Evolutionary conservation across 1,140 invertebrate genomes (phyloP).

Genomic region (Nephotettix cincticeps): DNA sequence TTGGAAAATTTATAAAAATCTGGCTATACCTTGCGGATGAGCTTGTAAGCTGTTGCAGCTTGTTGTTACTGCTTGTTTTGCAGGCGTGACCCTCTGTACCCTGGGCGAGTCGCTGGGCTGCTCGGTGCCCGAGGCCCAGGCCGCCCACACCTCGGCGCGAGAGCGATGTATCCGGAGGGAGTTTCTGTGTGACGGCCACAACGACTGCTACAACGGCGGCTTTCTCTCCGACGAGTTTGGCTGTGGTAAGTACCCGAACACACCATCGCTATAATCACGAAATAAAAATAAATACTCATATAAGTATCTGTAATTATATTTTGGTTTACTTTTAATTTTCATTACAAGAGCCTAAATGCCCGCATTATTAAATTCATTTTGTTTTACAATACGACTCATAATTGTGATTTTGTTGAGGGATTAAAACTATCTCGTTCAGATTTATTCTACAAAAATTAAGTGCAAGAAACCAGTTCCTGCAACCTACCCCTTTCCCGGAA

Average conservation of each 20-base stretch:
- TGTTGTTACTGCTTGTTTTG: constrained; percentile 21
- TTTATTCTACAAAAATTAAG: too few species aligned
- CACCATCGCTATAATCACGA: neutral
- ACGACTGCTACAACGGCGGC: constrained; percentile 49
- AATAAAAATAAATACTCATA: neutral
- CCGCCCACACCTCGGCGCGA: neutral
- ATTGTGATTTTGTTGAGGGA: too few species aligned
- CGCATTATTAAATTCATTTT: too few species aligned
- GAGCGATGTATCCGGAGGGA: constrained; percentile 40
- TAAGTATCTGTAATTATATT: neutral
- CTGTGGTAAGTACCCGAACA: constrained; percentile 42
- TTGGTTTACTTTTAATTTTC: neutral
- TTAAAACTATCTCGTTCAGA: too few species aligned
- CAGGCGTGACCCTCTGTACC: constrained; percentile 26
- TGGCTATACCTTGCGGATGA: too few species aligned
- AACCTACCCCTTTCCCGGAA: too few species aligned
- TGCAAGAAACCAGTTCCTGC: too few species aligned
- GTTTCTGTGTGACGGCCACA: constrained; percentile 49
- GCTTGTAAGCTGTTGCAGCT: too few species aligned
- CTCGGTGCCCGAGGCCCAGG: constrained; percentile 9
- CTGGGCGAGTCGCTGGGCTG: constrained; percentile 31
- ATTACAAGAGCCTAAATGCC: neutral
- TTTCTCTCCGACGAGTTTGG: constrained; percentile 49
- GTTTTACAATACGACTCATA: too few species aligned
- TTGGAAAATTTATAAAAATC: too few species aligned